Evolutionary conservation across 2,888 invertebrate species (phyloP), one percentile per base, ranked within the genome.

Genomic region (Selenia dentaria): DNA sequence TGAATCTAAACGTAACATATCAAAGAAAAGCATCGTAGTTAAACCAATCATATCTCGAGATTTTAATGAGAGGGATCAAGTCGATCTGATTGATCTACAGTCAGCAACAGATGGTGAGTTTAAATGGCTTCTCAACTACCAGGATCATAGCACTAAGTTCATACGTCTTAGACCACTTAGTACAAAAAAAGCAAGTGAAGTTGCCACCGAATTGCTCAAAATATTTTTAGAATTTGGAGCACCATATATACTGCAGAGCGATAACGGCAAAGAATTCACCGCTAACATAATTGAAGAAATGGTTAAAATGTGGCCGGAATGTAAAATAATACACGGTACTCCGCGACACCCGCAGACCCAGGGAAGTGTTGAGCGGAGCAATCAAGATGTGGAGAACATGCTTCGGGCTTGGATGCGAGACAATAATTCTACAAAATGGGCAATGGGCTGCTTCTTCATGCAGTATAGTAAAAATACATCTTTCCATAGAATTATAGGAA

Each of bases 121-220:
- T 41, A 72, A 70, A 54, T 75, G 67, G 64, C 25, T 76, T 0
- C 24, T 76, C 6, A 55, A 59, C 1, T 73, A 72, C 35, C 67
- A 73, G 37, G 74, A 77, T 36, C 56, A 72, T 44, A 26, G 41
- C 0, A 72, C 70, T 2, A 77, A 74, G 61, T 74, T 67, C 54
- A 31, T 49, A 6, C 55, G 51, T 51, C 47, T 73, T 4, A 46
- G 63, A 13, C 72, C 73, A 13, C 35, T 75, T 9, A 59, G 32
- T 11, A 47, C 24, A 39, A 64, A 64, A 49, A 4, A 51, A 10
- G 69, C 65, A 1, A 51, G 36, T 27, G 70, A 70, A 59, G 66
- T 75, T 1, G 65, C 70, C 6, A 45, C 43, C 3, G 64, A 70
- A 31, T 14, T 62, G 55, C 58, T 66, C 53, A 61, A 37, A 34